phyloP scores from a whole-genome alignment of 2,888 invertebrate species.

The Anodontia alba region DNA sequence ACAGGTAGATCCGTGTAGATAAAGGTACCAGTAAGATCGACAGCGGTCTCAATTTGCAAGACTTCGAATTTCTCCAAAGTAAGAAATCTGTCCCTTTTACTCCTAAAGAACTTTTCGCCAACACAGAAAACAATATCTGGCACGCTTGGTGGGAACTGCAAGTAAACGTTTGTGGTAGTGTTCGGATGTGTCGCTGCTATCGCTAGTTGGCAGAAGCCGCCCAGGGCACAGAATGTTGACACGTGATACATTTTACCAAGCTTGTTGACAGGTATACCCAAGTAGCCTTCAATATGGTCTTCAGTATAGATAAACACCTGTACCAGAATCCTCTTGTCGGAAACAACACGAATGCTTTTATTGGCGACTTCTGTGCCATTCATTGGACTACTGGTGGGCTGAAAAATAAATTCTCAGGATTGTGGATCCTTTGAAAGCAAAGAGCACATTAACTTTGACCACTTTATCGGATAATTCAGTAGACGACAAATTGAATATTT shows the following conservation, averaged over 20 bases:
- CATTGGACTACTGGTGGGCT: no score
- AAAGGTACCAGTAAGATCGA: conserved; percentile 45
- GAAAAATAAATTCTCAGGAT: no score
- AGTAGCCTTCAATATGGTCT: conserved; percentile 40
- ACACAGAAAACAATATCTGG: conserved; percentile 29
- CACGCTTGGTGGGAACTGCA: conserved; percentile 24
- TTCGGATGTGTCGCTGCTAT: conserved; percentile 34
- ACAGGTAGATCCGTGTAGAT: conserved; percentile 44
- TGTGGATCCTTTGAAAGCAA: no score
- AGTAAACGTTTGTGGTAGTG: conserved; percentile 12
- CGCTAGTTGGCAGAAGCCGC: conserved; percentile 50
- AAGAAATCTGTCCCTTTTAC: conserved; percentile 8
- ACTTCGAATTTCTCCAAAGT: conserved; percentile 33
- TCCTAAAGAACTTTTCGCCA: conserved; percentile 19
- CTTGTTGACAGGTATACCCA: conserved; percentile 36
- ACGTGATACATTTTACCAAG: conserved; percentile 28
- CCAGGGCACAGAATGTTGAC: conserved; percentile 46
- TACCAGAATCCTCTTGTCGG: conserved; percentile 16
- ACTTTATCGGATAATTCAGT: no score
- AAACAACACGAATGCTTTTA: conserved; percentile 34
- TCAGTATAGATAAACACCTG: conserved; percentile 33
- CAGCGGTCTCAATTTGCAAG: conserved; percentile 39
- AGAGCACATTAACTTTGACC: no score
- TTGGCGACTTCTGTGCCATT: conserved; percentile 42
- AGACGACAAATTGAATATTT: no score